These are phyloP conservation scores for Suricata suricatta DNA, from an alignment of 2,113 vertebrate genomes.

Conservation along the genomic window DNA sequence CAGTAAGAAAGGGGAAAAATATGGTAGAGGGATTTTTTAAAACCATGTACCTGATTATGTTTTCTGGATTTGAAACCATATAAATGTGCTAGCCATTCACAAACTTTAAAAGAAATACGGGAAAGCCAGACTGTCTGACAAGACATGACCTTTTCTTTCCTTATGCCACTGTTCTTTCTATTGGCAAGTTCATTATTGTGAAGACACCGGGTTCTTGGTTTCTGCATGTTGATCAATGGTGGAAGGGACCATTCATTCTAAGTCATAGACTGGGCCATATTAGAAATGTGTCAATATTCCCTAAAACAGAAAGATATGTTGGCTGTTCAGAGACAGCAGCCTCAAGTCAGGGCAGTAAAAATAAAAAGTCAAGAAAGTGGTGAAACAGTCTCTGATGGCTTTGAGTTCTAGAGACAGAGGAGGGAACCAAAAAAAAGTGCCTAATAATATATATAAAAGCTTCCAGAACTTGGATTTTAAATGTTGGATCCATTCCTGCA, in stretches of 20 bases:
- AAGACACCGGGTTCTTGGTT: neutral
- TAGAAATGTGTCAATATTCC: neutral
- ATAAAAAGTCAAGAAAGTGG: neutral
- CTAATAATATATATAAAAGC: neutral
- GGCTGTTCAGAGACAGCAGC: neutral
- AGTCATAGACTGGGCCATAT: rapidly evolving
- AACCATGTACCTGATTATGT: neutral
- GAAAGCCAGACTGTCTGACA: neutral
- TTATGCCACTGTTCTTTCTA: neutral
- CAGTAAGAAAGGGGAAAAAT: neutral
- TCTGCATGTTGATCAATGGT: neutral
- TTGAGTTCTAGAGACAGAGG: neutral
- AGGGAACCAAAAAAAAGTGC: neutral
- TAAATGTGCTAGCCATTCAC: neutral
- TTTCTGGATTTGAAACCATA: neutral
- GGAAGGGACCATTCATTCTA: neutral
- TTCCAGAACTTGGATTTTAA: neutral
- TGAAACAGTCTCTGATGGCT: neutral
- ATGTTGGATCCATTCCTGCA: neutral
- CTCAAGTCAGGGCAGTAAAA: neutral
- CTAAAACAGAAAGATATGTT: neutral
- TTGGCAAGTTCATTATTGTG: neutral
- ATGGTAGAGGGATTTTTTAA: neutral
- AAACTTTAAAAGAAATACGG: neutral
- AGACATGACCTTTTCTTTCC: neutral